Percentiles rank a stretch among this genome's conserved stretches.
These are phyloP conservation scores for Struthio camelus DNA, from an alignment of 2,113 vertebrate species.

Conservation along the genomic window DNA sequence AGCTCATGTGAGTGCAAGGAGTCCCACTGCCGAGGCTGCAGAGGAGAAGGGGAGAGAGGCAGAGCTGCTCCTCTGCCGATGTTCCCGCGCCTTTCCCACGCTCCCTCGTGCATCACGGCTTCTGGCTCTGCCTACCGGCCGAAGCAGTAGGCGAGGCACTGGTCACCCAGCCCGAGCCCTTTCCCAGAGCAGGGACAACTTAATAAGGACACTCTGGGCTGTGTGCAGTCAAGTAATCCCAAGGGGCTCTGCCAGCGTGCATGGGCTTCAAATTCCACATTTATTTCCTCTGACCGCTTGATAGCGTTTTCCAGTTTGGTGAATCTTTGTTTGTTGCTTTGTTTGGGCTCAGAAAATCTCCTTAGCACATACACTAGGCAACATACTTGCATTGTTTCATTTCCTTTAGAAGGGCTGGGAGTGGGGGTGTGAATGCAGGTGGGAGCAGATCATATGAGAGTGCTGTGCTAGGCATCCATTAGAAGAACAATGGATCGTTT, in stretches of 20 bases:
- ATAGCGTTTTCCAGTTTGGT: background rate
- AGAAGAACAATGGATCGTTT: background rate
- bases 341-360: background rate
- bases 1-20: rapidly evolving
- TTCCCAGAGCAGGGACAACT: too few species aligned
- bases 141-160: too few species aligned
- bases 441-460: background rate
- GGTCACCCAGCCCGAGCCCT: too few species aligned
- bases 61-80: too few species aligned
- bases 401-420: background rate
- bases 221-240: background rate
- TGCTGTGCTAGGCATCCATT: background rate
- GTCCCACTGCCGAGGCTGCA: too few species aligned
- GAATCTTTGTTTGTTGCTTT: background rate
- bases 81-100: too few species aligned
- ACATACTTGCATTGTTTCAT: background rate
- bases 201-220: too few species aligned
- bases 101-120: too few species aligned
- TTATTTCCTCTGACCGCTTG: background rate
- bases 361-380: background rate
- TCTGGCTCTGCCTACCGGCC: too few species aligned
- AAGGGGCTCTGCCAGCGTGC: background rate
- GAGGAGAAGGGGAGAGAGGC: too few species aligned
- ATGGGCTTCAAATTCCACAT: background rate
- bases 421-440: background rate